Base-by-base conservation (phyloP, 2,113 vertebrate species). In the Tinamus guttatus region DNA sequence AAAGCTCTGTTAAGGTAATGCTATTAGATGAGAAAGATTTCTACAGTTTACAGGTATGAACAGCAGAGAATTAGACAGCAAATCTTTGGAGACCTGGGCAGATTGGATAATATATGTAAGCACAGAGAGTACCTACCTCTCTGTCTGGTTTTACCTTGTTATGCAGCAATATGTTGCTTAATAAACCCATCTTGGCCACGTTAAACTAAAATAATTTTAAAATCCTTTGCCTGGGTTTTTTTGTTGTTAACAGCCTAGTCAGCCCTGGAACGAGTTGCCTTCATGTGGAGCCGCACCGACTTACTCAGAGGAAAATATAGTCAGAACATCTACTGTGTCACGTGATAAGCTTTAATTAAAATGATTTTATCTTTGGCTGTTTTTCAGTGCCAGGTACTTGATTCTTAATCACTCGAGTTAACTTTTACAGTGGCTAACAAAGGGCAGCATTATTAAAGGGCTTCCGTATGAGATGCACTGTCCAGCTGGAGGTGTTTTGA, bases 271-370 rank as follows among this genome's bases (percentile, higher is more conserved):
- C 82, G 5, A 47, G 7, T 68, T 84, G 47, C 36, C 9, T 84
- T 79, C 47, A 7, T 38, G 38, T 14, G 38, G 47, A 77, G 27
- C 40, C 68, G 78, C 24, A 59, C 1, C 5, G 56, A 12, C 16
- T 83, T 90, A 80, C 5, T 69, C 21, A 3, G 9, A 10, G 81
- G 67, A 94, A 94, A 94, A 87, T 70, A n/a, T 1, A 81, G 58
- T 88, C 82, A 78, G 70, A 94, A 65, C 86, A 85, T 68, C 43
- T 87, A 84, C 68, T 73, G 18, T 69, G 49, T 75, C 67, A 54
- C 64, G 67, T 89, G 92, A 89, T 73, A 85, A 86, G 45, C 45
- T 81, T 93, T 93, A 92, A 84, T 89, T 90, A 86, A 92, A 94
- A 58, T 64, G 20, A 76, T 86, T 95, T 95, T 94, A 86, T 93